Evolutionary conservation across 2,888 invertebrate genomes (phyloP).

Genomic region (Melangyna quadrimaculata): DNA sequence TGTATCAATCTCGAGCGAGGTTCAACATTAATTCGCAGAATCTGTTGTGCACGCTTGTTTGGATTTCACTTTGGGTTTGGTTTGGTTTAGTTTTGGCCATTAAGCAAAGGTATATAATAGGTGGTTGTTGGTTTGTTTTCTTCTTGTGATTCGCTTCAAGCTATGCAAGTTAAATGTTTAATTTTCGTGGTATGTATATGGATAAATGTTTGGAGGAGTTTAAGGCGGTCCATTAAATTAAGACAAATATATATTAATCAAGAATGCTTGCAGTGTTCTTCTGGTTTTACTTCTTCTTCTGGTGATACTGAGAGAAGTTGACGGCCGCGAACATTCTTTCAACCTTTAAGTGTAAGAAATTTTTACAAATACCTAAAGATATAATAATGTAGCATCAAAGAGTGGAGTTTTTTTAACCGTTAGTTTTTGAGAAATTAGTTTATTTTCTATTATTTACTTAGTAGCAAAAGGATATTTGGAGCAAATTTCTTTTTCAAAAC

Average conservation of each 20-base stretch:
- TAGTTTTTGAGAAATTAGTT: too few relatives aligned
- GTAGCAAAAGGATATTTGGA: too few relatives aligned
- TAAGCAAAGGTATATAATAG: neutral
- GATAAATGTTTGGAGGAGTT: conserved; percentile 1
- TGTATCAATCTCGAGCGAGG: conserved; percentile 8
- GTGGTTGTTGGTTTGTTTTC: neutral
- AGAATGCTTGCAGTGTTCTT: neutral
- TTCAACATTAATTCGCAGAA: conserved; percentile 43
- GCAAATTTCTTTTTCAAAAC: too few relatives aligned
- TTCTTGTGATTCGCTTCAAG: neutral
- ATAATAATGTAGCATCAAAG: too few relatives aligned
- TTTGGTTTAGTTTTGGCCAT: neutral
- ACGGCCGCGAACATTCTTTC: too few relatives aligned
- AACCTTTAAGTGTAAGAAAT: too few relatives aligned
- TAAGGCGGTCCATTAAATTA: neutral
- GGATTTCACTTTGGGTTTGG: conserved; percentile 5
- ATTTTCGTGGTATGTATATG: conserved; percentile 10
- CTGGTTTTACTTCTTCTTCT: neutral
- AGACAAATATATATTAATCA: neutral
- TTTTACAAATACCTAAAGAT: too few relatives aligned
- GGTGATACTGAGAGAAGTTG: too few relatives aligned
- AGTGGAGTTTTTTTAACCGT: too few relatives aligned
- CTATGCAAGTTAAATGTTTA: neutral
- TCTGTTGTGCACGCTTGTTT: conserved; percentile 2
- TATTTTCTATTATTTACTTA: too few relatives aligned